phyloP scores from a whole-genome alignment of 2,113 vertebrate species.

The Gobiocypris rarus region DNA sequence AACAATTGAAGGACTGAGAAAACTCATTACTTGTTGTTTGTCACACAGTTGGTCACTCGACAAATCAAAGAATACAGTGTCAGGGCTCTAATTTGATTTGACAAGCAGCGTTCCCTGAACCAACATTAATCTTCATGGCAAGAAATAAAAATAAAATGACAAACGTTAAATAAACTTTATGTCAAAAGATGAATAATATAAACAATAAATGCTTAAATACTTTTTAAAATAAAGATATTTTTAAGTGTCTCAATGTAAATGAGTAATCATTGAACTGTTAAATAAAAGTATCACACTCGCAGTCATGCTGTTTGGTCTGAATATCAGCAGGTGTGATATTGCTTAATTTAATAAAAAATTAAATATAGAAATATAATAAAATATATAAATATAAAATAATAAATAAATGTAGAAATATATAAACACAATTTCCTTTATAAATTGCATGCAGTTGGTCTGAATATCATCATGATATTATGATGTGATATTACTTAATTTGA shows the following conservation, averaged over 20 bases:
- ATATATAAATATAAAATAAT: background rate
- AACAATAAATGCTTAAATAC: background rate
- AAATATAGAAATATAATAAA: too few relatives aligned
- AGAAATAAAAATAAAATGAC: background rate
- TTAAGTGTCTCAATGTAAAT: background rate
- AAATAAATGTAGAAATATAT: background rate
- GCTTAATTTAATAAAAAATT: background rate
- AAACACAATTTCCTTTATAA: background rate
- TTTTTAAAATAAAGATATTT: background rate
- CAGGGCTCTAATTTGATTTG: background rate
- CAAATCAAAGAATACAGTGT: background rate
- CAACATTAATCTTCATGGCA: background rate
- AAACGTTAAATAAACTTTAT: too few relatives aligned
- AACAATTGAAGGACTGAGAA: conserved; percentile 22
- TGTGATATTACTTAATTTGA: background rate
- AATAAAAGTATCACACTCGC: background rate
- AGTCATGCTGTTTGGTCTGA: background rate
- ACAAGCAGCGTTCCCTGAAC: background rate
- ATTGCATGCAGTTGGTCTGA: background rate
- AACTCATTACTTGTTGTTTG: conserved; percentile 3
- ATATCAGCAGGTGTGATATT: background rate
- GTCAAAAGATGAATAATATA: too few relatives aligned
- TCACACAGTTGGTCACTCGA: background rate
- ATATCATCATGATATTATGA: background rate
- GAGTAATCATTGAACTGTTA: background rate